Base-by-base conservation (phyloP, 2,888 invertebrate genomes). In the Leptopterna dolabrata region DNA sequence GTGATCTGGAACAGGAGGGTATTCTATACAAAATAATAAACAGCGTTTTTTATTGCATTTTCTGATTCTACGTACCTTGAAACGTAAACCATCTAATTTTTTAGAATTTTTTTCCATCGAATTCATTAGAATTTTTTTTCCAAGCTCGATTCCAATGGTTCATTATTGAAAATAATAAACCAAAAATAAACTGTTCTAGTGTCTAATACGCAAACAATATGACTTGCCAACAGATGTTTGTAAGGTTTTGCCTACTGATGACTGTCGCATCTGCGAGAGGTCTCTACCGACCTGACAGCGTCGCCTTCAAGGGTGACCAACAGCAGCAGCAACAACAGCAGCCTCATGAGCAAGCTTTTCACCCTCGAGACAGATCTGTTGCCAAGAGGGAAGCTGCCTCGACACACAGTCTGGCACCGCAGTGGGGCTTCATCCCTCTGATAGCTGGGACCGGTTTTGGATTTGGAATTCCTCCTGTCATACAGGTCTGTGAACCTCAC, bases 341-440 rank as follows among this genome's bases (percentile, higher is more conserved):
- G 47, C 29, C 27, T 3, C 30, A 24, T 1, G 55, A 51, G 29
- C 27, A n/a, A 2, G 63, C 11, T 19, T 24, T 19, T 24, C 63
- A 11, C 0, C 27, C 11, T 24, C 24, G 55, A 55, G 55, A 47
- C 16, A 30, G 16, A 30, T 14, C 29, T 0, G 27, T 81, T 14
- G 51, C n/a, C 6, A 81, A 81, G 29, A 81, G 81, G 30, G 51
- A 81, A 27, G 55, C 30, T 1, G 29, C 45, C 11, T n/a, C 51
- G 14, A 27, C 55, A 0, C 51, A 27, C 2, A 51, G 14, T 55
- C 19, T 81, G 11, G 11, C 45, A 0, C 85, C 85, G n/a, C 19
- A 43, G n/a, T 85, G 71, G 71, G 85, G 85, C 0, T 85, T 85
- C 11, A 3, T 85, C 13, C 85, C 85, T 3, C 3, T 85, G 6